phyloP scores from a whole-genome alignment of 2,797 vertebrate species.

The Kryptopterus vitreolus region DNA sequence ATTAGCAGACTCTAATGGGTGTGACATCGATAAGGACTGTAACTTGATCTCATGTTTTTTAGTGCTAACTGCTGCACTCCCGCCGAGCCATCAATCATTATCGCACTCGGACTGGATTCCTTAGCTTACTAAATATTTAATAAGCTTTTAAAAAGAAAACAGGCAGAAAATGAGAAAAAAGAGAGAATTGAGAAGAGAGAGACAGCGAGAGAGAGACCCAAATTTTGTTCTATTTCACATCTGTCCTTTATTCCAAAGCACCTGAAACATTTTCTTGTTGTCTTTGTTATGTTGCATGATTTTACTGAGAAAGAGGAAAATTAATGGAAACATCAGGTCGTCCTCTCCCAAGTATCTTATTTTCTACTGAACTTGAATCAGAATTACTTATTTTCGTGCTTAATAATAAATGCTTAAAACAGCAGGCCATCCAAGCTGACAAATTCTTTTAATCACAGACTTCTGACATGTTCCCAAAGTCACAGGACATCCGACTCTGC shows the following conservation, averaged over 20 bases:
- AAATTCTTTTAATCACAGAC: conserved; percentile 28
- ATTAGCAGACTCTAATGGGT: conserved; percentile 79
- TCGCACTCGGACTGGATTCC: conserved; percentile 70
- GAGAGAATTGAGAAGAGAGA: too few relatives aligned
- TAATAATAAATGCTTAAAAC: conserved; percentile 11
- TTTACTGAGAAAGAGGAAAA: conserved; percentile 7
- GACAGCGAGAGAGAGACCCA: conserved; percentile 53
- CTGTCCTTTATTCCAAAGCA: conserved; percentile 29
- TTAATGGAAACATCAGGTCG: not conserved
- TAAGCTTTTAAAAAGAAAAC: conserved; percentile 67
- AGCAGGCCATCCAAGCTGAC: conserved; percentile 26
- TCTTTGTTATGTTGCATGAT: not conserved
- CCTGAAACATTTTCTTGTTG: not conserved
- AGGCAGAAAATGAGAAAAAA: conserved; percentile 30
- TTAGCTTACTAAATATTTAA: conserved; percentile 80
- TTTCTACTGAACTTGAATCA: not conserved
- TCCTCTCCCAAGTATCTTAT: not conserved
- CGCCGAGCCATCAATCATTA: conserved; percentile 69
- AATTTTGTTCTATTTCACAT: conserved; percentile 18
- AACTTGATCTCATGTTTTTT: conserved; percentile 77
- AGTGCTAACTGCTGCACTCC: conserved; percentile 76
- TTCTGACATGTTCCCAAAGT: conserved; percentile 58
- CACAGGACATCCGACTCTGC: conserved; percentile 56
- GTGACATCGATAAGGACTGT: conserved; percentile 76
- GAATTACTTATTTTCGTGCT: not conserved